phyloP scores from a whole-genome alignment of 1,140 invertebrate genomes.

The Pseudoatta argentina region DNA sequence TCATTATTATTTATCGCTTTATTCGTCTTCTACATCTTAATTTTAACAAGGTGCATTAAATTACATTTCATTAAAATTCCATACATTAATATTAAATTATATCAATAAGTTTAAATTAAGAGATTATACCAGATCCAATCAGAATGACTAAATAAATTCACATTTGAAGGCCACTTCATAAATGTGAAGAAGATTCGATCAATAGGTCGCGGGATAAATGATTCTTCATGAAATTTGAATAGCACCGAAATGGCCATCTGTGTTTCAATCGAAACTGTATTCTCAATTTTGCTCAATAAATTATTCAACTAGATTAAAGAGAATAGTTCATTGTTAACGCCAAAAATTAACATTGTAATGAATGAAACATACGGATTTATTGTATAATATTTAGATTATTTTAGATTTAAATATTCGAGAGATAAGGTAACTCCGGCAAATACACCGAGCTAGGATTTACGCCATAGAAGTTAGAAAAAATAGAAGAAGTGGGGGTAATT shows the following conservation, averaged over 20 bases:
- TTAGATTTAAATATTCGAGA: neutral
- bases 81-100: constrained; percentile 10
- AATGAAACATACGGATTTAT: neutral
- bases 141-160: neutral
- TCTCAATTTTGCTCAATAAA: constrained; percentile 51
- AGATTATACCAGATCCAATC: neutral
- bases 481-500: no score
- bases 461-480: no score
- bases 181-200: constrained; percentile 57
- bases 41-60: constrained; percentile 26
- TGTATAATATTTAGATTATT: neutral
- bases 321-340: neutral
- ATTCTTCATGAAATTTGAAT: constrained; percentile 67
- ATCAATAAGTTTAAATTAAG: constrained; percentile 21
- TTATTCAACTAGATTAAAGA: constrained; percentile 20
- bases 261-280: constrained; percentile 13
- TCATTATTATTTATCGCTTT: neutral
- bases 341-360: neutral
- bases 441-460: no score
- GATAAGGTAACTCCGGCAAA: no score
- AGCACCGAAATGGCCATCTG: constrained; percentile 26
- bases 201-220: constrained; percentile 54
- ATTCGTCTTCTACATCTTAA: neutral
- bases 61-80: neutral
- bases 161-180: constrained; percentile 51